Base-by-base conservation (phyloP, 2,888 invertebrate species). In the Drosophila imparisetae region DNA sequence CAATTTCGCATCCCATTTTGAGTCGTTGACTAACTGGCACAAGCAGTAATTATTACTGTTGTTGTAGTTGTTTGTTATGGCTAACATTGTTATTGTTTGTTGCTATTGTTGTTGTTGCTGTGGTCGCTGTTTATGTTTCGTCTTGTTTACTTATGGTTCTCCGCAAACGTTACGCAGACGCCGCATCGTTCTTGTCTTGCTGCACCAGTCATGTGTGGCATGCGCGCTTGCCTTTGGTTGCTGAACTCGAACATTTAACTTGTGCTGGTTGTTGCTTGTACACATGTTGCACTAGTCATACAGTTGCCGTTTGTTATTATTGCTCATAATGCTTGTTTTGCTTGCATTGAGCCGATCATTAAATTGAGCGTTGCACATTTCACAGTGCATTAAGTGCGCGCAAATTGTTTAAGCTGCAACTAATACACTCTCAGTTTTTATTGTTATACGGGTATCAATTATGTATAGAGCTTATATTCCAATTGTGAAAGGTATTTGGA, bases 1-100 rank as follows among this genome's bases (percentile, higher is more conserved):
- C 64, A 66, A 49, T 64, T 67, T 65, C 40, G 66, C 38, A 65
- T 64, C 36, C 48, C 65, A 64, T 66, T 66, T 54, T 30, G 65
- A 64, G 48, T 40, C 38, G 36, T 66, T 63, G 24, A 45, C 45
- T 15, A 45, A 45, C 24, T 45, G 24, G 45, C 45, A 24, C 15
- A 45, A 2, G 8, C 8, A 24, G 24, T 38, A 27, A 36, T 38
- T 55, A 27, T 38, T 18, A 36, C 11, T 36, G 36, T 45, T 32
- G 45, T 49, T 27, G 21, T 34, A 8, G 24, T 32, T 36, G 36
- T 42, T 55, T 42, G 32, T 32, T 32, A 8, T 24, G 29, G 30
- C 38, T 4, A 45, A 24, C 53, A 18, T 45, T 52, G 68, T 58
- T 36, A 5, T 27, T 32, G 27, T 21, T 27, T 32, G n/a, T n/a